Evolutionary conservation across 2,113 vertebrate genomes (phyloP).

Genomic region (Mola mola): DNA sequence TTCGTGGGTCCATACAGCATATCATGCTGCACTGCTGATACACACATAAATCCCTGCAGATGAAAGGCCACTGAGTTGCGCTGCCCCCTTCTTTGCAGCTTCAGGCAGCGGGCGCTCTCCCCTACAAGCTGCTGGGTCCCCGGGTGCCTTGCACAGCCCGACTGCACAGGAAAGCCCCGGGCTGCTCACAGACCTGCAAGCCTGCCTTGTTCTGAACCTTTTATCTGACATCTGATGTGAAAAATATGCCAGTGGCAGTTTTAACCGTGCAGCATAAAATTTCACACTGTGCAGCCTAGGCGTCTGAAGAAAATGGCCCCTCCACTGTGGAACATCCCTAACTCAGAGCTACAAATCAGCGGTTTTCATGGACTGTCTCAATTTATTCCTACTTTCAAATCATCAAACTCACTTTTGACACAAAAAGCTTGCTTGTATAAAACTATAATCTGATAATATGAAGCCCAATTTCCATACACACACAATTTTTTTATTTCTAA

Average conservation of each 20-base stretch:
- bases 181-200: slow-evolving; percentile 63
- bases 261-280: slow-evolving; percentile 35
- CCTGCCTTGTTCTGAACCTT: slow-evolving; percentile 58
- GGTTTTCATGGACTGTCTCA: not conserved
- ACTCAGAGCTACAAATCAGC: slow-evolving; percentile 7
- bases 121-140: slow-evolving; percentile 42
- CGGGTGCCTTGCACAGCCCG: slow-evolving; percentile 49
- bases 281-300: slow-evolving; percentile 33
- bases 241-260: slow-evolving; percentile 50
- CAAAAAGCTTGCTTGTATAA: slow-evolving; percentile 1
- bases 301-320: slow-evolving; percentile 12
- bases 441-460: slow-evolving; percentile 5
- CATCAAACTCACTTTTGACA: not conserved
- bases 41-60: slow-evolving; percentile 34
- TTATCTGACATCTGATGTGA: slow-evolving; percentile 54
- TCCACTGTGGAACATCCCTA: slow-evolving; percentile 10
- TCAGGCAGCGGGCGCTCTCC: slow-evolving; percentile 27
- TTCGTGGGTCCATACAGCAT: slow-evolving; percentile 25
- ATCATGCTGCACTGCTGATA: slow-evolving; percentile 26
- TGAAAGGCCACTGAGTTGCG: slow-evolving; percentile 31
- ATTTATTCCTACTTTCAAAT: slow-evolving; percentile 1
- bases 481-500: slow-evolving; percentile 7
- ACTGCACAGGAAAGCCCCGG: slow-evolving; percentile 60
- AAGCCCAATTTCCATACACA: slow-evolving; percentile 9
- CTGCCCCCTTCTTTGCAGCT: slow-evolving; percentile 39